These are phyloP conservation scores for Ectobius pallidus DNA, from an alignment of 2,888 invertebrate species.

Conservation along the genomic window DNA sequence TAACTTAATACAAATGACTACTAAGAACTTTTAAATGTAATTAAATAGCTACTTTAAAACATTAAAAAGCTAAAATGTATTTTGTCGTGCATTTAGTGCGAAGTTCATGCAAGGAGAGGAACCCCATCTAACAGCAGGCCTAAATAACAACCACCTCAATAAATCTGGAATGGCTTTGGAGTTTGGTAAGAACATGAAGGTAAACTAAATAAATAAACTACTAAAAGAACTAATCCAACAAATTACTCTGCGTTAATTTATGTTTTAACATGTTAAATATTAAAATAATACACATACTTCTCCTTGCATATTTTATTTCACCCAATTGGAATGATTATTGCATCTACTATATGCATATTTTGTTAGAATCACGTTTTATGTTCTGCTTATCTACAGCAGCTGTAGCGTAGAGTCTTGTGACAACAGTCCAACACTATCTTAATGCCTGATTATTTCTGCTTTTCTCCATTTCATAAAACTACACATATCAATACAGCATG, in stretches of 20 bases:
- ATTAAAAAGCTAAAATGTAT: constrained; percentile 43
- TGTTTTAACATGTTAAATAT: constrained; percentile 25
- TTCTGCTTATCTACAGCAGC: constrained; percentile 39
- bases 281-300: constrained; percentile 35
- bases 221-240: constrained; percentile 42
- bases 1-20: constrained; percentile 14
- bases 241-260: constrained; percentile 30
- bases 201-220: constrained; percentile 43
- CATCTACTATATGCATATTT: constrained; percentile 40
- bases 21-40: constrained; percentile 12
- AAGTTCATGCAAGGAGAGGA: constrained; percentile 43
- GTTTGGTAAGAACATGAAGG: constrained; percentile 44
- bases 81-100: constrained; percentile 45
- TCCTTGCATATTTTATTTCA: constrained; percentile 38
- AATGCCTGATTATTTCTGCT: constrained; percentile 41
- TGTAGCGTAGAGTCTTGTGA: constrained; percentile 36
- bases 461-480: constrained; percentile 19
- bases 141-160: constrained; percentile 43
- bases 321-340: constrained; percentile 41
- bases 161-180: constrained; percentile 44
- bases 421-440: constrained; percentile 13
- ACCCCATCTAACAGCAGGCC: constrained; percentile 41
- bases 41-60: constrained; percentile 33
- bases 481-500: constrained; percentile 32
- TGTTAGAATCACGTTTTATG: constrained; percentile 38